Evolutionary conservation across 2,113 vertebrate species (phyloP).

Genomic region (Prunella fulvescens): DNA sequence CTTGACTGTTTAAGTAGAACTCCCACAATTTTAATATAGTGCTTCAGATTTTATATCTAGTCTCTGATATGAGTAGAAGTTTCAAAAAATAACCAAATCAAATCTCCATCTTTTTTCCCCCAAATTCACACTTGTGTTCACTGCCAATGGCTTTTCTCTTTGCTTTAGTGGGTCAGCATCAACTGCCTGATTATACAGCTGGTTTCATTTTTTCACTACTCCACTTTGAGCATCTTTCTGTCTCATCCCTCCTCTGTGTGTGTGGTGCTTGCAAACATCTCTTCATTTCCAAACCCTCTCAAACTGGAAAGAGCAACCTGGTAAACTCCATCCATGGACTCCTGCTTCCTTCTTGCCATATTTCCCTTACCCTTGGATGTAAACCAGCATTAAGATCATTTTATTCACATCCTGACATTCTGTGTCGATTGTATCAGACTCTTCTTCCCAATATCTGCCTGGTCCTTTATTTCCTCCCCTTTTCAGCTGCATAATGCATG

Average conservation of each 20-base stretch:
- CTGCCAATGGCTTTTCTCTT: not conserved
- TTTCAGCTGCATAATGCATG: conserved; percentile 48
- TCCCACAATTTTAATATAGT: not conserved
- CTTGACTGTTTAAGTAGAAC: not conserved
- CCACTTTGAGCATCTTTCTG: not conserved
- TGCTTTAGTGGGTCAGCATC: not conserved
- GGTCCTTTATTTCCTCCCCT: conserved; percentile 8
- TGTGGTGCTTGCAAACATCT: not conserved
- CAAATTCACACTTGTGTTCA: not conserved
- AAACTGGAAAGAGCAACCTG: not conserved
- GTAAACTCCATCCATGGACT: not conserved
- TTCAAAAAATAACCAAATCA: not conserved
- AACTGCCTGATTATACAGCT: conserved; percentile 39
- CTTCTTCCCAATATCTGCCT: not conserved
- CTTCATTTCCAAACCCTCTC: not conserved
- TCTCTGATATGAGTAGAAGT: not conserved
- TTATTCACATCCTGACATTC: conserved; percentile 53
- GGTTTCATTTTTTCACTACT: not conserved
- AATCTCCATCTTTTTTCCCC: not conserved
- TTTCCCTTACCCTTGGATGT: conserved; percentile 1
- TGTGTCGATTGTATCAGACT: conserved; percentile 12
- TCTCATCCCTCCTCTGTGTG: not conserved
- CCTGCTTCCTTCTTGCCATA: not conserved
- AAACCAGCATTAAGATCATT: conserved; percentile 31
- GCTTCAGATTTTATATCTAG: not conserved